Evolutionary conservation across 2,113 vertebrate species (phyloP).

Genomic region (Cochlearius cochlearius): DNA sequence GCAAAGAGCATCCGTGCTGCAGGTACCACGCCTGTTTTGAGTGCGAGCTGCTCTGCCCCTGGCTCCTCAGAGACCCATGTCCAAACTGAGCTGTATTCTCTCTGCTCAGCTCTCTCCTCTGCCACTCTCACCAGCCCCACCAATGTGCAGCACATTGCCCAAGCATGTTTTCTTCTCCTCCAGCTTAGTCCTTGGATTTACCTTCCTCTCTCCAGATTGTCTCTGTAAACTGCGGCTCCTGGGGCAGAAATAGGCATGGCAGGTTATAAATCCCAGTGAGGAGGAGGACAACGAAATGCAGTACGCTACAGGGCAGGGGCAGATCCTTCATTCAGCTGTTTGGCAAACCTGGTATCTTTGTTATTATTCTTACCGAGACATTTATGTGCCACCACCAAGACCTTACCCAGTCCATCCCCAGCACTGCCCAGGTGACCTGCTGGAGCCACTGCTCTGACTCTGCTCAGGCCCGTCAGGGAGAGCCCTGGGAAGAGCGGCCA

Average conservation of each 20-base stretch:
- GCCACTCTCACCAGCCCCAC: neutral
- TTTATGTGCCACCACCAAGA: neutral
- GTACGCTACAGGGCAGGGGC: neutral
- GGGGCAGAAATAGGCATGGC: neutral
- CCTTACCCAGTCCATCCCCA: neutral
- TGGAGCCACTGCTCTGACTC: neutral
- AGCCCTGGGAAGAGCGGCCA: neutral
- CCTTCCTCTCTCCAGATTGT: neutral
- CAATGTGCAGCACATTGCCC: neutral
- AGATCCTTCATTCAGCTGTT: neutral
- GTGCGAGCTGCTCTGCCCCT: neutral
- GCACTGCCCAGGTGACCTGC: neutral
- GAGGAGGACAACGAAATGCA: neutral
- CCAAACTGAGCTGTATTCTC: neutral
- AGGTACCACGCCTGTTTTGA: neutral
- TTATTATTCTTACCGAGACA: neutral
- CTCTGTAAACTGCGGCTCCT: neutral
- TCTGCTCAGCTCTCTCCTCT: neutral
- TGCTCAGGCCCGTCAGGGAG: neutral
- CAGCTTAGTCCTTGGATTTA: neutral
- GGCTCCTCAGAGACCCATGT: neutral
- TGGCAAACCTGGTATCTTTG: neutral
- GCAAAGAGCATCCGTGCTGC: neutral
- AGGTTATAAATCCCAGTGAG: neutral
- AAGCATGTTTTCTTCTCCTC: neutral